Percentiles rank a stretch among this genome's conserved stretches.
These are phyloP conservation scores for Digitonthophagus gazella DNA, from an alignment of 2,888 invertebrate species.

Conservation along the genomic window DNA sequence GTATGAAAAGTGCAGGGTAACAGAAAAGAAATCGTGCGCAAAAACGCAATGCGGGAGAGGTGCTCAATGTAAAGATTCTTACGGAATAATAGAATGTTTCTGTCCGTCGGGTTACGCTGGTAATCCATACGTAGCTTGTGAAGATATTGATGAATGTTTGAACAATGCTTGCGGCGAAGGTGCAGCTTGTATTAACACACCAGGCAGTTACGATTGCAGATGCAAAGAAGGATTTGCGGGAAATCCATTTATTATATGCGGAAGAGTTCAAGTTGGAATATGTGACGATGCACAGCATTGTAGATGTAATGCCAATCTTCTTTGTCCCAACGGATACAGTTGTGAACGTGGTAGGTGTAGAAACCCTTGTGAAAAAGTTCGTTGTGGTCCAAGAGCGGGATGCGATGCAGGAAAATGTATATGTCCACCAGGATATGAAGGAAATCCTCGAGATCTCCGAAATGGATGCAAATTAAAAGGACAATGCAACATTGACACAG, in stretches of 20 bases:
- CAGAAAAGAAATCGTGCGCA: slow-evolving; percentile 51
- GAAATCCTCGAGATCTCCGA: slow-evolving; percentile 69
- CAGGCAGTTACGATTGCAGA: slow-evolving; percentile 85
- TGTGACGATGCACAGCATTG: slow-evolving; percentile 71
- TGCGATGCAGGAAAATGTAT: slow-evolving; percentile 78
- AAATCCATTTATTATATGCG: slow-evolving; percentile 84
- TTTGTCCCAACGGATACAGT: slow-evolving; percentile 74
- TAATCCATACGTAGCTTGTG: slow-evolving; percentile 83
- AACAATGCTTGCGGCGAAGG: slow-evolving; percentile 77
- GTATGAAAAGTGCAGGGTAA: slow-evolving; percentile 76
- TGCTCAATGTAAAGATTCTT: slow-evolving; percentile 76
- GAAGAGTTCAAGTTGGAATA: slow-evolving; percentile 65
- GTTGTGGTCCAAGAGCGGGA: slow-evolving; percentile 78
- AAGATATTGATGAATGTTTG: slow-evolving; percentile 80
- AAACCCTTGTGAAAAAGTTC: slow-evolving; percentile 71
- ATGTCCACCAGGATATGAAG: slow-evolving; percentile 75
- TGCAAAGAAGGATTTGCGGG: slow-evolving; percentile 83
- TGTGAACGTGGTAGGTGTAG: slow-evolving; percentile 74
- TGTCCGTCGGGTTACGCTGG: slow-evolving; percentile 83
- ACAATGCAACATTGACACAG: slow-evolving; percentile 77
- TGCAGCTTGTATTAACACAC: slow-evolving; percentile 86
- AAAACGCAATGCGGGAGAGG: slow-evolving; percentile 49
- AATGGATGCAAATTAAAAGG: slow-evolving; percentile 72
- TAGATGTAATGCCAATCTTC: slow-evolving; percentile 66
- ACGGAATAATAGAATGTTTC: slow-evolving; percentile 73